These are phyloP conservation scores for Troides helena DNA, from an alignment of 2,888 invertebrate species.

Conservation along the genomic window DNA sequence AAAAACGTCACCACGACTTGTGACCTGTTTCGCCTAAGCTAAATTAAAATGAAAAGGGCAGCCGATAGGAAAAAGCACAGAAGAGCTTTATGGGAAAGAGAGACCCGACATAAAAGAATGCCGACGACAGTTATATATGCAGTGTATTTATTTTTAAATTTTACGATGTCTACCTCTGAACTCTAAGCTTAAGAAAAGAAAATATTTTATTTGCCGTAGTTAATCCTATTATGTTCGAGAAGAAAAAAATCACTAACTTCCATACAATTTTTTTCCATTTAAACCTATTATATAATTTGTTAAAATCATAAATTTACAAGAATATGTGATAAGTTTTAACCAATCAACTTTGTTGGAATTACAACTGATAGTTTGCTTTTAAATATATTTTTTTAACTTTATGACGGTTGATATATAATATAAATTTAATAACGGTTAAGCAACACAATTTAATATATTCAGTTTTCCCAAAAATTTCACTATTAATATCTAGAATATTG, in stretches of 20 bases:
- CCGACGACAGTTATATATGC: constrained; percentile 52
- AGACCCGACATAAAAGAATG: constrained; percentile 60
- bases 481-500: background rate
- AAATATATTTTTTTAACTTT: background rate
- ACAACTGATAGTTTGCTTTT: background rate
- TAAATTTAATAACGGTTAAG: too few species aligned
- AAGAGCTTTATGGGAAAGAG: constrained; percentile 53
- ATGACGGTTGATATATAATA: background rate
- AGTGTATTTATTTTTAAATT: constrained; percentile 37
- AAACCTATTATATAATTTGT: too few species aligned
- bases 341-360: background rate
- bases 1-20: constrained; percentile 78
- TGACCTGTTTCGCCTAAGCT: constrained; percentile 74
- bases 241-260: too few species aligned
- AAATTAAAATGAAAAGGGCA: constrained; percentile 69
- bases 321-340: background rate
- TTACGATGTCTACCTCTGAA: constrained; percentile 21
- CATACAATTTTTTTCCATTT: too few species aligned
- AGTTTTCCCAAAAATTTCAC: too few species aligned
- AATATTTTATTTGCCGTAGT: background rate
- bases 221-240: background rate
- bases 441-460: too few species aligned
- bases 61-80: constrained; percentile 37
- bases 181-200: constrained; percentile 14
- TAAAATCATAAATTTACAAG: too few species aligned